A percentile compares a stretch with the other conserved stretches of the same genome.
These are phyloP conservation scores for Cygnus buccinator DNA, from an alignment of 2,113 vertebrate species.

Conservation along the genomic window DNA sequence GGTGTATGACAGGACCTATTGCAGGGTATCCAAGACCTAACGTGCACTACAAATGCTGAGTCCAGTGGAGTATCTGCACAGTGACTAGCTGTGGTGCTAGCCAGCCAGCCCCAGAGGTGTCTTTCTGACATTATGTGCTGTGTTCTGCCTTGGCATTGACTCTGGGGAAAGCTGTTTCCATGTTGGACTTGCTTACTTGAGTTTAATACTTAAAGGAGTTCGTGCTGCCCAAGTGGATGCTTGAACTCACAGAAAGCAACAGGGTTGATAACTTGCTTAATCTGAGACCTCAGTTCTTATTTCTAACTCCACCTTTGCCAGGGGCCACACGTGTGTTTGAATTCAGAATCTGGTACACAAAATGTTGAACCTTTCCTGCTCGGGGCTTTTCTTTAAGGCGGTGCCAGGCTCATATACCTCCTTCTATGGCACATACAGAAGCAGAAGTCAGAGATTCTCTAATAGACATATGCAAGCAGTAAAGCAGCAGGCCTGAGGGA, in stretches of 20 bases:
- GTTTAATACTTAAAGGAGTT: slow-evolving; percentile 4
- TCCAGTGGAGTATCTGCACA: neutral
- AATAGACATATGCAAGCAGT: neutral
- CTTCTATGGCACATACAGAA: neutral
- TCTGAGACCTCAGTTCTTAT: neutral
- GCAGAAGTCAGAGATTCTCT: neutral
- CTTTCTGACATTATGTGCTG: neutral
- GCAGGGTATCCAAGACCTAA: neutral
- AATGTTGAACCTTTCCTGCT: neutral
- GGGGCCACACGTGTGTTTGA: neutral
- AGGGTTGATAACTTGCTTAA: neutral
- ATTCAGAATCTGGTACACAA: neutral
- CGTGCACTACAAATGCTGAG: neutral
- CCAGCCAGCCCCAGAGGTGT: neutral
- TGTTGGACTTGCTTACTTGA: neutral
- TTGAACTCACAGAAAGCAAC: neutral
- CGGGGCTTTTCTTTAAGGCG: neutral
- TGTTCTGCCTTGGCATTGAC: neutral
- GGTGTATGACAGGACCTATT: neutral
- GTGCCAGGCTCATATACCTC: neutral
- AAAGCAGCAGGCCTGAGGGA: neutral
- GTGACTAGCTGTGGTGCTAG: neutral
- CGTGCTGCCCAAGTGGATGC: neutral
- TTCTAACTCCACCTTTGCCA: neutral
- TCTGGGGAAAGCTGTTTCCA: neutral